A percentile compares a stretch with the other conserved stretches of the same genome.
phyloP scores from a whole-genome alignment of 2,888 invertebrate species.

The Hypomecis atomaria region DNA sequence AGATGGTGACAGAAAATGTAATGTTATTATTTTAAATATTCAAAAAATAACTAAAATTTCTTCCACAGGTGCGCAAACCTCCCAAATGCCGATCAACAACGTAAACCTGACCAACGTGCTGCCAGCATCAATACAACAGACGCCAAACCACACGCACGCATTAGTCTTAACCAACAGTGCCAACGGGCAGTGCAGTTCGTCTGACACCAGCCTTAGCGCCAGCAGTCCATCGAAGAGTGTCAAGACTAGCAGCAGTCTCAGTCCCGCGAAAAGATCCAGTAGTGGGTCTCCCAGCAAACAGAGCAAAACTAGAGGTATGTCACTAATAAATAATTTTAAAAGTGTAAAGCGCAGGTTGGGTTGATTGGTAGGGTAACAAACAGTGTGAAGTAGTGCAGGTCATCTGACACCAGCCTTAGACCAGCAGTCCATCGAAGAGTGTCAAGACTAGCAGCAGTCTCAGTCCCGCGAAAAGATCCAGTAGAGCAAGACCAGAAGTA shows the following conservation, averaged over 20 bases:
- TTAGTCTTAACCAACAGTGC: slow-evolving; percentile 66
- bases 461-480: neutral
- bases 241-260: slow-evolving; percentile 93
- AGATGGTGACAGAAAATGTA: too few relatives aligned
- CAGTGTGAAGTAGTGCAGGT: neutral
- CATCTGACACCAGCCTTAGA: neutral
- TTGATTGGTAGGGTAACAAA: too few relatives aligned
- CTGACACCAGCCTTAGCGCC: slow-evolving; percentile 86
- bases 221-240: slow-evolving; percentile 94
- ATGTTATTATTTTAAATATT: too few relatives aligned
- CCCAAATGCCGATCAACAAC: slow-evolving; percentile 72
- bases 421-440: neutral
- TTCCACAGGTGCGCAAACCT: slow-evolving; percentile 65
- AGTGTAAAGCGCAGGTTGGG: neutral
- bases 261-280: slow-evolving; percentile 92
- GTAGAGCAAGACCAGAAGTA: neutral
- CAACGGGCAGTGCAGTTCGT: slow-evolving; percentile 80
- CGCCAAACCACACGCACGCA: slow-evolving; percentile 54
- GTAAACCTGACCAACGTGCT: slow-evolving; percentile 68
- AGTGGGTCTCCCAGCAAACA: slow-evolving; percentile 92
- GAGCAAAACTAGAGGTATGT: slow-evolving; percentile 91
- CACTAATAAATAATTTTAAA: slow-evolving; percentile 19
- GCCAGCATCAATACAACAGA: slow-evolving; percentile 70
- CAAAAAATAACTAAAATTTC: too few relatives aligned
- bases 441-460: neutral